Evolutionary conservation across 2,797 vertebrate genomes (phyloP).

Genomic region (Sciaenops ocellatus): DNA sequence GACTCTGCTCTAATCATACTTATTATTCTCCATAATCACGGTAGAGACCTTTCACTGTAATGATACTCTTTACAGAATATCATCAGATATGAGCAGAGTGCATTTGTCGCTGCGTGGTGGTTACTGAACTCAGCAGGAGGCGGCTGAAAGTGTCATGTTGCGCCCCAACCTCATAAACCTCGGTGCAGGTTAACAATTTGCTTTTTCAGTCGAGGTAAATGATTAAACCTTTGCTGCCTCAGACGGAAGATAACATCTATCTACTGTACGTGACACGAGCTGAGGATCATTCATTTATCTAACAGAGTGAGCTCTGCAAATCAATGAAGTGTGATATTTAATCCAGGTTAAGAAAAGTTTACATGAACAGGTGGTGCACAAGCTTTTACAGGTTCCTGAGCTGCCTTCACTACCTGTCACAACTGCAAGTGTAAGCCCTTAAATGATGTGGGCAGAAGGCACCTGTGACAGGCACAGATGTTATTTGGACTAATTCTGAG

Average conservation of each 20-base stretch:
- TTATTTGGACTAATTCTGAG: slow-evolving; percentile 63
- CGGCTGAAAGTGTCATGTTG: slow-evolving; percentile 66
- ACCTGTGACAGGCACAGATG: slow-evolving; percentile 74
- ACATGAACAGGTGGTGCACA: slow-evolving; percentile 53
- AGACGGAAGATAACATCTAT: slow-evolving; percentile 10
- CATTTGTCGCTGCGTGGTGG: neutral
- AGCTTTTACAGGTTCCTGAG: slow-evolving; percentile 34
- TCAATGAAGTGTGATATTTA: slow-evolving; percentile 15
- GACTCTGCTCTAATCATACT: neutral
- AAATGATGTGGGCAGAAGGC: slow-evolving; percentile 60
- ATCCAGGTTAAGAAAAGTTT: slow-evolving; percentile 32
- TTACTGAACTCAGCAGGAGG: slow-evolving; percentile 34
- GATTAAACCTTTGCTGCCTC: slow-evolving; percentile 54
- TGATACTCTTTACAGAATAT: neutral
- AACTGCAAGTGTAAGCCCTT: slow-evolving; percentile 54
- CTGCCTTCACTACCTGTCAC: slow-evolving; percentile 59
- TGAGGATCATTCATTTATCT: neutral
- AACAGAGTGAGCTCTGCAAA: neutral
- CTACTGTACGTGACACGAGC: neutral
- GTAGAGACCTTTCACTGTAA: neutral
- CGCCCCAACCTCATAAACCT: slow-evolving; percentile 48
- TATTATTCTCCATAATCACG: neutral
- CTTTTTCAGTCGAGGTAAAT: slow-evolving; percentile 55
- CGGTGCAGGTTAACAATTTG: slow-evolving; percentile 29
- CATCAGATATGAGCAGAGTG: slow-evolving; percentile 11